phyloP scores from a whole-genome alignment of 2,113 vertebrate genomes.

The Ailuropoda melanoleuca region DNA sequence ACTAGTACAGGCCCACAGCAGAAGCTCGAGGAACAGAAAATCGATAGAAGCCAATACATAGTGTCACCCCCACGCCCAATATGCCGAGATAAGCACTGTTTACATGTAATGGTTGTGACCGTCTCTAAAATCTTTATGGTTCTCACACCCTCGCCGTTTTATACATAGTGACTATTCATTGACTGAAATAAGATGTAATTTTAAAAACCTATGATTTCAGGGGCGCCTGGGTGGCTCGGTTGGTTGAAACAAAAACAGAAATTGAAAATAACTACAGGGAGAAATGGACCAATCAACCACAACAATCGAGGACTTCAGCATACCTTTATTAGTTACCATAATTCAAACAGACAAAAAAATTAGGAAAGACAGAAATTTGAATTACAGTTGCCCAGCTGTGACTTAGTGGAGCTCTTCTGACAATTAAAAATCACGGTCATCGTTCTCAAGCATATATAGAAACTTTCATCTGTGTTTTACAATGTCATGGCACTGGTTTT shows the following conservation, averaged over 20 bases:
- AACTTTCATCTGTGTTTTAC: not conserved
- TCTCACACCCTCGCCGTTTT: not conserved
- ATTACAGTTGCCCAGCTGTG: not conserved
- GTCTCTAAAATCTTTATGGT: not conserved
- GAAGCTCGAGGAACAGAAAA: not conserved
- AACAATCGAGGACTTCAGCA: not conserved
- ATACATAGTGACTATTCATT: not conserved
- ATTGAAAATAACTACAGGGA: not conserved
- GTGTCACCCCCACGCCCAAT: not conserved
- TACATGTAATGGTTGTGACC: not conserved
- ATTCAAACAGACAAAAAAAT: not conserved
- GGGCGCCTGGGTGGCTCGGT: not conserved
- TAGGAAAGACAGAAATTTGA: not conserved
- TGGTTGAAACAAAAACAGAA: not conserved
- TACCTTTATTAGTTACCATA: not conserved
- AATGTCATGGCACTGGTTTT: not conserved
- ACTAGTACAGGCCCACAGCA: not conserved
- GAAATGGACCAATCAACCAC: not conserved
- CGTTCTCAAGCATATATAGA: not conserved
- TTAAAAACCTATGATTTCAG: not conserved
- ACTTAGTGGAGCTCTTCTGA: not conserved
- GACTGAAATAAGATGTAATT: not conserved
- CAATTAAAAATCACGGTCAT: not conserved
- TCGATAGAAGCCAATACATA: not conserved
- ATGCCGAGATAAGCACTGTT: not conserved